phyloP scores from a whole-genome alignment of 2,888 invertebrate genomes.

The Nephrotoma appendiculata region DNA sequence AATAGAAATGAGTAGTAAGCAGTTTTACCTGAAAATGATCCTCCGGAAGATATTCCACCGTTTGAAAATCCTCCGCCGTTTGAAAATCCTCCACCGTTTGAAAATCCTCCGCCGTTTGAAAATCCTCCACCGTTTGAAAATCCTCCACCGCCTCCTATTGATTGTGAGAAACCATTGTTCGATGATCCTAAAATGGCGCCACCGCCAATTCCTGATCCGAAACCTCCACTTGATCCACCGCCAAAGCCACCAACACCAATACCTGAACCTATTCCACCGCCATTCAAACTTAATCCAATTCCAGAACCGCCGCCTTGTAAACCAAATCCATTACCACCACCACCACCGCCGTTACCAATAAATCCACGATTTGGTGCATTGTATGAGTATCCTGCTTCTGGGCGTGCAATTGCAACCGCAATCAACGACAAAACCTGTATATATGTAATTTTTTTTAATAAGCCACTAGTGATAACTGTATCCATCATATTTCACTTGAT shows the following conservation, averaged over 20 bases:
- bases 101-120: not conserved
- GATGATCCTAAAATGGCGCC: slow-evolving; percentile 3
- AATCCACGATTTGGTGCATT: slow-evolving; percentile 21
- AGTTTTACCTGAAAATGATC: not conserved
- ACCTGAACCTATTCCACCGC: slow-evolving; percentile 9
- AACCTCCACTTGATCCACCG: slow-evolving; percentile 14
- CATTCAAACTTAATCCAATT: slow-evolving; percentile 21
- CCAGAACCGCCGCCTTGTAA: not conserved
- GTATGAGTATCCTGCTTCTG: slow-evolving; percentile 47
- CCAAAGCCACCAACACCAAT: slow-evolving; percentile 30
- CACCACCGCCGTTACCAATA: slow-evolving; percentile 1
- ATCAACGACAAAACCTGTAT: slow-evolving; percentile 18
- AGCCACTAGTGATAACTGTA: not conserved
- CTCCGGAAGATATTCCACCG: not conserved
- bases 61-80: not conserved
- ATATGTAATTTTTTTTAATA: not conserved
- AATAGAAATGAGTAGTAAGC: not conserved
- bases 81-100: not conserved
- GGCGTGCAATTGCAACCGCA: slow-evolving; percentile 41
- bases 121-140: not conserved
- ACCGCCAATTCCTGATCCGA: slow-evolving; percentile 15
- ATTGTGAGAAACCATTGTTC: not conserved
- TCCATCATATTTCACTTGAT: not conserved
- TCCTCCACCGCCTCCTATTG: not conserved
- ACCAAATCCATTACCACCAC: slow-evolving; percentile 14